These are phyloP conservation scores for Erinaceus europaeus DNA, from an alignment of 2,113 vertebrate genomes.

Conservation along the genomic window DNA sequence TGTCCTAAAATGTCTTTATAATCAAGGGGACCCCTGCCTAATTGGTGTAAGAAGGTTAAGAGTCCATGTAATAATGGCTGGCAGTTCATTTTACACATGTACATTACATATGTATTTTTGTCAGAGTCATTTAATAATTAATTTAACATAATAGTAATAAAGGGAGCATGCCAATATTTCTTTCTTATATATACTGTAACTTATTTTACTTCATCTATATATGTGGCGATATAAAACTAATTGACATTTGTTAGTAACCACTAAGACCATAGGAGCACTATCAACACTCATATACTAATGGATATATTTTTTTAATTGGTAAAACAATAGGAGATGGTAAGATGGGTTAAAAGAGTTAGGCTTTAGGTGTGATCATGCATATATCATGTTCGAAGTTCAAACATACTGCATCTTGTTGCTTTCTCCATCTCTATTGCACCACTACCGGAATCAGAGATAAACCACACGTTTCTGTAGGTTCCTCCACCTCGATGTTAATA, in stretches of 20 bases:
- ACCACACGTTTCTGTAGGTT: background rate
- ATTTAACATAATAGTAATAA: background rate
- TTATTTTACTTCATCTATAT: background rate
- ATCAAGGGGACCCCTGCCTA: background rate
- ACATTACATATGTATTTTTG: background rate
- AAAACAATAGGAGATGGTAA: background rate
- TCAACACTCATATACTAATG: background rate
- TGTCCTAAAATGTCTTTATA: background rate
- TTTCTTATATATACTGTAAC: background rate
- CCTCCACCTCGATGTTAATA: background rate
- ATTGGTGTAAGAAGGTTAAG: background rate
- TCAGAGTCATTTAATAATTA: background rate
- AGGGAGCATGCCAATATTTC: background rate
- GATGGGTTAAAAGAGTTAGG: background rate
- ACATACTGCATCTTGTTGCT: background rate
- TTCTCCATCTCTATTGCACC: background rate
- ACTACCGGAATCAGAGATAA: background rate
- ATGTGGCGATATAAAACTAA: background rate
- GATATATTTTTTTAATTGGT: background rate
- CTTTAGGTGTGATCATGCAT: slow-evolving; percentile 11
- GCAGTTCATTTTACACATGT: background rate
- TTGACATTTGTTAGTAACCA: slow-evolving; percentile 29
- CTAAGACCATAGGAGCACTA: slow-evolving; percentile 1
- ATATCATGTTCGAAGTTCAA: slow-evolving; percentile 7
- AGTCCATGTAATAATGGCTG: background rate